phyloP scores from a whole-genome alignment of 2,888 invertebrate genomes.

The Drosophila villosipedis region DNA sequence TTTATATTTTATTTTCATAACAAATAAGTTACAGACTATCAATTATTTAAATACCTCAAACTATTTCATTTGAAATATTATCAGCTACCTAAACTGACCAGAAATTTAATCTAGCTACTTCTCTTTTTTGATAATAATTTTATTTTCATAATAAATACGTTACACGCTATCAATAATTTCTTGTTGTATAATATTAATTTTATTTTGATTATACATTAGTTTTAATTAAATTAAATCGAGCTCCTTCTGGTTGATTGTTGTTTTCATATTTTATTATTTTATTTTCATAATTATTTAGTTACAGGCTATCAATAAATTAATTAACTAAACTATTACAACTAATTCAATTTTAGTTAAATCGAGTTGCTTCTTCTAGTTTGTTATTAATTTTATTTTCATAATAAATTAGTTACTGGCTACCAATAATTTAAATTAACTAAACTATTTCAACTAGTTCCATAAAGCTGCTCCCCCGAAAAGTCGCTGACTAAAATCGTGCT shows the following conservation, averaged over 20 bases:
- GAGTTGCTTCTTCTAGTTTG: not conserved
- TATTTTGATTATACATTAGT: too few relatives aligned
- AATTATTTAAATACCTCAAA: not conserved
- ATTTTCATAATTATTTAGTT: slow-evolving; percentile 34
- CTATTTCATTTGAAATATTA: not conserved
- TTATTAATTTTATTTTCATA: slow-evolving; percentile 27
- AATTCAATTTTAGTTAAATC: not conserved
- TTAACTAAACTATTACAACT: not conserved
- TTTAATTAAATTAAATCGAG: not conserved
- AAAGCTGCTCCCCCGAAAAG: slow-evolving; percentile 74
- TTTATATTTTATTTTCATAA: not conserved
- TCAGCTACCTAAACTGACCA: not conserved
- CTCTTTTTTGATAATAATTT: not conserved
- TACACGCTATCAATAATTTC: too few relatives aligned
- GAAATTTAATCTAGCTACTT: not conserved
- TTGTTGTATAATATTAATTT: too few relatives aligned
- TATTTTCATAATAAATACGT: not conserved
- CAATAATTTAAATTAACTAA: slow-evolving; percentile 55
- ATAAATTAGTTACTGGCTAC: slow-evolving; percentile 44
- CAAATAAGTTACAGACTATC: slow-evolving; percentile 41
- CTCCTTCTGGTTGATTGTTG: not conserved
- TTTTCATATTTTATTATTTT: not conserved
- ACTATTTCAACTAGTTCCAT: slow-evolving; percentile 43
- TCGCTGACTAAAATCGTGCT: slow-evolving; percentile 72
- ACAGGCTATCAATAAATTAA: slow-evolving; percentile 14